phyloP scores from a whole-genome alignment of 2,113 vertebrate species.

The Pteronura brasiliensis region DNA sequence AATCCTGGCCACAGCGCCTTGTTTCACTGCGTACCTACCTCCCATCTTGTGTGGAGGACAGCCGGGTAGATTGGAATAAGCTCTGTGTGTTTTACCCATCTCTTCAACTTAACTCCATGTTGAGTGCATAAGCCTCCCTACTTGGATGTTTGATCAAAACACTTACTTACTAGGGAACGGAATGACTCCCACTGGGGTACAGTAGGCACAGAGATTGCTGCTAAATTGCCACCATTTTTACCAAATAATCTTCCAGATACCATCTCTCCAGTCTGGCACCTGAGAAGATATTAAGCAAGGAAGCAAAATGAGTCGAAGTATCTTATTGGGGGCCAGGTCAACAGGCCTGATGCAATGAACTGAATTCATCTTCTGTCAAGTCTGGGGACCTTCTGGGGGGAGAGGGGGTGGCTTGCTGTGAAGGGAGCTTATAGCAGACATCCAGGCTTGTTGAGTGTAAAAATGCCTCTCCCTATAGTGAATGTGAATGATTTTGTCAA shows the following conservation, averaged over 20 bases:
- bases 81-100: constrained; percentile 65
- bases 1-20: background rate
- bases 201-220: constrained; percentile 52
- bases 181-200: constrained; percentile 62
- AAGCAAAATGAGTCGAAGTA: constrained; percentile 13
- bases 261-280: constrained; percentile 53
- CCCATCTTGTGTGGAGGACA: background rate
- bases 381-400: background rate
- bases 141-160: constrained; percentile 67
- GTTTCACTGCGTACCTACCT: background rate
- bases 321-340: constrained; percentile 36
- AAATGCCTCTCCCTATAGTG: background rate
- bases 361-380: constrained; percentile 13
- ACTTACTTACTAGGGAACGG: constrained; percentile 29
- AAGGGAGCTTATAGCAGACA: constrained; percentile 7
- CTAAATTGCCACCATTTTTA: constrained; percentile 61
- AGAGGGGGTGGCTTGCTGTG: background rate
- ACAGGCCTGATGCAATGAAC: background rate
- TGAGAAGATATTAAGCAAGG: constrained; percentile 58
- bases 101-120: constrained; percentile 75
- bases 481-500: background rate
- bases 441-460: background rate
- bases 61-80: constrained; percentile 42
- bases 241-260: constrained; percentile 63
- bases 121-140: constrained; percentile 59